These are phyloP conservation scores for Prunella strophiata DNA, from an alignment of 2,797 vertebrate species.

Conservation along the genomic window DNA sequence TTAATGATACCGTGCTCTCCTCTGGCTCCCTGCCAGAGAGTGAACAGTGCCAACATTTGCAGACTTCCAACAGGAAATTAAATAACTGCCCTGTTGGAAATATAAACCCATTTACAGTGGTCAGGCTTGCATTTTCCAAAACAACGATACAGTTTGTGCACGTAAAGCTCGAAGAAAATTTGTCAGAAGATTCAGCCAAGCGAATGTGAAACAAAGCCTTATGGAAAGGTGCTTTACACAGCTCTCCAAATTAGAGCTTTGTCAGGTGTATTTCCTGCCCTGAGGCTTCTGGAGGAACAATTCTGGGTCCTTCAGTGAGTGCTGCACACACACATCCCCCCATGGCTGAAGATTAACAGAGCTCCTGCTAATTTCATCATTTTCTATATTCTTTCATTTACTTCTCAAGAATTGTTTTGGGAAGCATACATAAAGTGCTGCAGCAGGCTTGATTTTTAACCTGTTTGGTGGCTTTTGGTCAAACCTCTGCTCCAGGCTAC, in stretches of 20 bases:
- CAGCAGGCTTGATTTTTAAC: not conserved
- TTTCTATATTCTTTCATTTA: not conserved
- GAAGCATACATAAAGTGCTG: not conserved
- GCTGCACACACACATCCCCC: not conserved
- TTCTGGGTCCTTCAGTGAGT: not conserved
- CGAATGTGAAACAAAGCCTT: conserved; percentile 39
- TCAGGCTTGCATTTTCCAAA: conserved; percentile 82
- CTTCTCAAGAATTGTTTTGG: not conserved
- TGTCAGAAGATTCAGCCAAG: conserved; percentile 39
- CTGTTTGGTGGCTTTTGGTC: not conserved
- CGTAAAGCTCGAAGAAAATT: conserved; percentile 11
- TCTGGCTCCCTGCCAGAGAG: conserved; percentile 76
- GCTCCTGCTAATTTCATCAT: not conserved
- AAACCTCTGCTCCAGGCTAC: not conserved
- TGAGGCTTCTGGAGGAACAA: not conserved
- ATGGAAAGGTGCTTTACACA: conserved; percentile 5
- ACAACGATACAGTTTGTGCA: conserved; percentile 71
- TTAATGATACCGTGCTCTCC: conserved; percentile 77
- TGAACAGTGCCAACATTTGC: conserved; percentile 82
- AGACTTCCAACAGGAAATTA: conserved; percentile 89
- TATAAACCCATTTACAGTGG: conserved; percentile 84
- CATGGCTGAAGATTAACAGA: not conserved
- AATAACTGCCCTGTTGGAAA: conserved; percentile 89
- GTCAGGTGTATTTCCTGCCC: conserved; percentile 39
- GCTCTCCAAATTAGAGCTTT: not conserved